A percentile compares a stretch with the other conserved stretches of the same genome.
Conservation (phyloP, 2,888 invertebrate species). For the Eupithecia exiguata region DNA sequence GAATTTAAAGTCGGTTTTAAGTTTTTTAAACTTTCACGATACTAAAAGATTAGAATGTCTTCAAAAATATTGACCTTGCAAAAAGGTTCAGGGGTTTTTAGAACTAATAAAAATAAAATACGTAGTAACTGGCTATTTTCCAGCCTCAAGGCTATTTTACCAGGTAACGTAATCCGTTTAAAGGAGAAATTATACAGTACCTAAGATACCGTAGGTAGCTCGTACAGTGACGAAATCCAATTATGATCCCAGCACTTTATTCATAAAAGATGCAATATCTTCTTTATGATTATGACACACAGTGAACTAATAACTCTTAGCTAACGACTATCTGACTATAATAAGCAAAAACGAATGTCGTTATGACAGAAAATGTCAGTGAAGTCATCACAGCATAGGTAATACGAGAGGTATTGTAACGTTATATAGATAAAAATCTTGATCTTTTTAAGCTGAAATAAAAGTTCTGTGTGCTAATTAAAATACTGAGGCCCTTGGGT, state of each 20-base stretch:
- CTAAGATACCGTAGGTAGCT: background rate
- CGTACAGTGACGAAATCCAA: slow-evolving; percentile 7
- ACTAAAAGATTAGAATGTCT: background rate
- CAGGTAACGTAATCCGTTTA: slow-evolving; percentile 17
- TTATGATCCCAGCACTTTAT: slow-evolving; percentile 17
- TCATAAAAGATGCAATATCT: slow-evolving; percentile 16
- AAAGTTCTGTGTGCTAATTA: slow-evolving; percentile 21
- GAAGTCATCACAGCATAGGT: background rate
- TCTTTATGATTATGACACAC: slow-evolving; percentile 7
- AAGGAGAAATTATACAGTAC: slow-evolving; percentile 6
- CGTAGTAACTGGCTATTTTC: background rate
- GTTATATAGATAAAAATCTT: background rate
- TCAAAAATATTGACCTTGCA: background rate
- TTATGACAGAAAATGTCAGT: slow-evolving; percentile 1
- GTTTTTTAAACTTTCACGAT: too few species aligned
- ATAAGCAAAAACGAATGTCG: background rate
- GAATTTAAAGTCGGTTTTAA: too few species aligned
- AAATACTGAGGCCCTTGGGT: slow-evolving; percentile 21
- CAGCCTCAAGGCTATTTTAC: background rate
- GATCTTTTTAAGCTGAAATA: slow-evolving; percentile 9
- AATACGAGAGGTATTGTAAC: background rate
- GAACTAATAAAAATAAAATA: background rate
- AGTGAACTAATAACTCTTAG: slow-evolving; percentile 10
- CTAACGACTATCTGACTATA: background rate
- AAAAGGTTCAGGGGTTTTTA: background rate